Base-by-base conservation (phyloP, 2,888 invertebrate species). In the Meteorus cinctellus region DNA sequence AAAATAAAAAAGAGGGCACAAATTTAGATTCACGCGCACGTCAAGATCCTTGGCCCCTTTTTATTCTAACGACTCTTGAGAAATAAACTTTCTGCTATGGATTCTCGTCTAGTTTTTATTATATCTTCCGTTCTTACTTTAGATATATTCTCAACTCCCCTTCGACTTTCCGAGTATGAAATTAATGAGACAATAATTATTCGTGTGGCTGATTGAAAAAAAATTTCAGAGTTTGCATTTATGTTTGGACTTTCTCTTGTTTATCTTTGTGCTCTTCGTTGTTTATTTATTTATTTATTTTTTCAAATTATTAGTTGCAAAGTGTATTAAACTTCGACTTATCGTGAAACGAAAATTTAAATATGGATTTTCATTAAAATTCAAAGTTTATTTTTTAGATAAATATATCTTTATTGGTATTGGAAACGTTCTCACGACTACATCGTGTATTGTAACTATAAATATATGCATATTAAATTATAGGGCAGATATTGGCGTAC, bases 11-110 rank as follows among this genome's bases (percentile, higher is more conserved):
- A 68, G 29, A 48, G 68, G 48, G 68, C 31, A 55, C 69, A 36
- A 55, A 55, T 55, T 55, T 48, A 55, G 45, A 70, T 31, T 55
- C 55, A 55, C 59, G 31, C 48, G 29, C 59, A 36, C 69, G 55
- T 59, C 2, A 27, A 36, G 59, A 70, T 70, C 55, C 59, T 70
- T 70, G 69, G 69, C 69, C 69, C 69, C 69, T 59, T 70, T 70
- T 5, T 55, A 68, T 70, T 69, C 69, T 70, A 70, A 70, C 59
- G 55, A 70, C 69, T 70, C 69, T 70, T 36, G 55, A 70, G 55
- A 59, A 36, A 69, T 55, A 69, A 69, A 70, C 59, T 45, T 59
- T 59, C 29, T 24, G 19, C n/a, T 29, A 48, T 51, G n/a, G 29
- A 68, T 31, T 68, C n/a, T 68, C 29, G 19, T 24, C 12, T 65